Evolutionary conservation across 2,888 invertebrate genomes (phyloP), one percentile per base, ranked within the genome.

Genomic region (Hypomecis atomaria): DNA sequence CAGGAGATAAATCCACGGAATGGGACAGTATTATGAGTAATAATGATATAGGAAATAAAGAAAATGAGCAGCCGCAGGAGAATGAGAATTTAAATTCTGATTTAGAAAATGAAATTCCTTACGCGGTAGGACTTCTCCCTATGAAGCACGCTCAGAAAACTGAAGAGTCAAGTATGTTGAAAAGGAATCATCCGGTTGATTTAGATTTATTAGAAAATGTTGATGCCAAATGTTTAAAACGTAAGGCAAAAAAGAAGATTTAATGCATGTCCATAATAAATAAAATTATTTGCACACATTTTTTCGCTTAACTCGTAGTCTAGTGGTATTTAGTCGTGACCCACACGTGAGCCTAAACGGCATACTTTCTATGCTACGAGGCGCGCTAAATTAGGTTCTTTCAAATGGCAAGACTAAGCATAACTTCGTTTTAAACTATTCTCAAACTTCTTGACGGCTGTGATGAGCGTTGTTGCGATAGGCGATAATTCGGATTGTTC

Each of bases 81-180:
- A 70, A 73, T 64, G 76, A 74, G 9, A 71, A 71, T 59, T 62
- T 74, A n/a, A 76, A 73, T 63, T 70, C 79, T 6, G 78, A 78
- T 36, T 72, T 84, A 55, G 83, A 84, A 57, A 85, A 87, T 64
- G 83, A 90, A 62, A 90, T 92, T 65, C 92, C 92, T 0, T 92
- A 80, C 70, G 92, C 92, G n/a, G 91, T 92, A 7, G 92, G 92
- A 0, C 73, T 92, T 58, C 82, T 89, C 34, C 92, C 92, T 5
- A 72, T 89, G 13, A 92, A 90, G 71, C 85, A 87, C 59, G 71
- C 79, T 0, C 84, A 84, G 52, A 60, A 77, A 1, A 67, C 71
- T 6, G 88, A 88, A 62, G 83, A 87, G 10, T 74, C 69, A 4
- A 78, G 75, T 74, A 68, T 83, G 58, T 72, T 85, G 43, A 91